phyloP scores from a whole-genome alignment of 30 jellyfish, hydroid and myxozoan species.

The Chrysaora quinquecirrha region DNA sequence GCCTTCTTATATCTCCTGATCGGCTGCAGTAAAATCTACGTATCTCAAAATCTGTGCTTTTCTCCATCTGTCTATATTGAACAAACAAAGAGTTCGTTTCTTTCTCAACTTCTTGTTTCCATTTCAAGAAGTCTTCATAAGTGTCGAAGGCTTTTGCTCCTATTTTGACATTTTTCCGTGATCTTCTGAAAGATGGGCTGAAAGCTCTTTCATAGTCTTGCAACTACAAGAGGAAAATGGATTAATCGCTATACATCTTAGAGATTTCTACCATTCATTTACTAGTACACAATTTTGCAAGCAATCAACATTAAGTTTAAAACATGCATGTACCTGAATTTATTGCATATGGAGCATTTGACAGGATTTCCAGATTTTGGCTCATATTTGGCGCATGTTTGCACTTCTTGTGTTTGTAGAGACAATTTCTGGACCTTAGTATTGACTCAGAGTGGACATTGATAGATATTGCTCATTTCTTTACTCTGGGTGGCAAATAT shows the following conservation, averaged over 20 bases:
- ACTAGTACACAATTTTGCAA: no score
- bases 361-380: background rate
- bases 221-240: no score
- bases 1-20: conserved; percentile 23
- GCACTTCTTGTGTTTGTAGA: background rate
- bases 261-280: no score
- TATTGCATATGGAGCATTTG: background rate
- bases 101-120: conserved; percentile 8
- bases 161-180: background rate
- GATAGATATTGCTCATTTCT: no score
- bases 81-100: conserved; percentile 51
- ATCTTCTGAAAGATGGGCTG: background rate
- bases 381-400: background rate
- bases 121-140: background rate
- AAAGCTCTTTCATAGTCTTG: background rate
- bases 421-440: background rate
- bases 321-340: background rate
- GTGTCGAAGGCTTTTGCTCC: background rate
- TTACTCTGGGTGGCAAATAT: no score
- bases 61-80: conserved; percentile 23
- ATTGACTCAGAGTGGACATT: background rate
- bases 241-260: no score
- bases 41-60: background rate
- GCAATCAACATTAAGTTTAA: no score
- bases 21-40: conserved; percentile 53